Percentiles rank a stretch among this genome's conserved stretches.
Conservation (phyloP, 2,113 vertebrate genomes). For the Stegastes partitus region DNA sequence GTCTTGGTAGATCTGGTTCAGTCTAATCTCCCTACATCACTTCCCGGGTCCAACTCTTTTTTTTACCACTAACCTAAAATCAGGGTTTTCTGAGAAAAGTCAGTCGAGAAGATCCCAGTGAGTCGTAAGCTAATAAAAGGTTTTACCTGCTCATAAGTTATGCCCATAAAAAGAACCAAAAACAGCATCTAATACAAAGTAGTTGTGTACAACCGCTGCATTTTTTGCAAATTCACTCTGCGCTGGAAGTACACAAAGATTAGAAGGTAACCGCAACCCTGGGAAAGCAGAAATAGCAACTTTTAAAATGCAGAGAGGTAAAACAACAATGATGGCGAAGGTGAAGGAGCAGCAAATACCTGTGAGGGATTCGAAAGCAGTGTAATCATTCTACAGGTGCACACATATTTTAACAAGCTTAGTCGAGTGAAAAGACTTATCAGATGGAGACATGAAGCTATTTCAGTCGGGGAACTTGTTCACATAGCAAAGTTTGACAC, state of each 20-base stretch:
- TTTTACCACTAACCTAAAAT: slow-evolving; percentile 30
- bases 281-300: slow-evolving; percentile 41
- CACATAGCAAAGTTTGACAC: slow-evolving; percentile 1
- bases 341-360: slow-evolving; percentile 25
- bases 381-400: slow-evolving; percentile 15
- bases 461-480: neutral
- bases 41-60: neutral
- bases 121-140: slow-evolving; percentile 1
- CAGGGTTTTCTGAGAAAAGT: neutral
- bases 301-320: slow-evolving; percentile 7
- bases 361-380: slow-evolving; percentile 14
- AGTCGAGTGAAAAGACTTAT: slow-evolving; percentile 10
- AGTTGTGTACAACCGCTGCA: slow-evolving; percentile 8
- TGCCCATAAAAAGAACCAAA: slow-evolving; percentile 7
- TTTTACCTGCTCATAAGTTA: slow-evolving; percentile 26
- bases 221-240: slow-evolving; percentile 36
- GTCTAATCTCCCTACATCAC: neutral
- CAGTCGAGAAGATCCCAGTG: neutral
- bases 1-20: neutral
- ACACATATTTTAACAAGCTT: slow-evolving; percentile 22
- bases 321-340: neutral
- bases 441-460: neutral
- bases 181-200: neutral
- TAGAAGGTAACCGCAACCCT: slow-evolving; percentile 24
- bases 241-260: slow-evolving; percentile 27